Evolutionary conservation across 2,113 vertebrate genomes (phyloP), one percentile per base, ranked within the genome.

Genomic region (Promerops cafer): DNA sequence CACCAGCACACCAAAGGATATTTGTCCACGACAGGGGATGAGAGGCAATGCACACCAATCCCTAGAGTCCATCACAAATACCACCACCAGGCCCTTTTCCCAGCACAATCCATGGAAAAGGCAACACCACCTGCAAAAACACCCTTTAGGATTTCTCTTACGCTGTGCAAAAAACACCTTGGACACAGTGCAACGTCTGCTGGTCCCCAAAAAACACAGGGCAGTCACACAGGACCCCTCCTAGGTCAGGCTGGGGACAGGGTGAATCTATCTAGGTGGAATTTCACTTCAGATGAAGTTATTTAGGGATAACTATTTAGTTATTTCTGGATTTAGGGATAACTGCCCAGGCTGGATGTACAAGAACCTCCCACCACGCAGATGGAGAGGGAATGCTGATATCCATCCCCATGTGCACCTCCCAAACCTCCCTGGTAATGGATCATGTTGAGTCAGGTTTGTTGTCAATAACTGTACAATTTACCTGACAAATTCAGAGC

Each of bases 381-480:
- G 14, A 45, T 61, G 71, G 56, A 68, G 42, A 74, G 89, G 84
- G 44, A 87, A 50, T 87, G 70, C 30, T 71, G 80, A 65, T 71
- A 83, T 61, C 88, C 83, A 87, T 71, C 94, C 79, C 52, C 42
- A 76, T 23, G 57, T 30, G 14, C 21, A 49, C 19, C 40, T 53
- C 50, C 66, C 60, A 54, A 20, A 50, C 27, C 59, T 79, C 61
- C 28, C 33, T 77, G 54, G 5, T 52, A 89, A 96, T 52, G 65
- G 93, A 95, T 63, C 68, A 54, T 6, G 18, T 37, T 78, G 83
- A 93, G 83, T 74, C 14, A 23, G 57, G 66, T 81, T 96, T 84
- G 54, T 72, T 97, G 91, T 97, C 97, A 97, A 97, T 96, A 97
- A 97, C 60, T 82, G 93, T 70, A 96, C 96, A 93, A 97, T 98